Evolutionary conservation across 2,113 vertebrate genomes (phyloP).

Genomic region (Mastomys natalensis): DNA sequence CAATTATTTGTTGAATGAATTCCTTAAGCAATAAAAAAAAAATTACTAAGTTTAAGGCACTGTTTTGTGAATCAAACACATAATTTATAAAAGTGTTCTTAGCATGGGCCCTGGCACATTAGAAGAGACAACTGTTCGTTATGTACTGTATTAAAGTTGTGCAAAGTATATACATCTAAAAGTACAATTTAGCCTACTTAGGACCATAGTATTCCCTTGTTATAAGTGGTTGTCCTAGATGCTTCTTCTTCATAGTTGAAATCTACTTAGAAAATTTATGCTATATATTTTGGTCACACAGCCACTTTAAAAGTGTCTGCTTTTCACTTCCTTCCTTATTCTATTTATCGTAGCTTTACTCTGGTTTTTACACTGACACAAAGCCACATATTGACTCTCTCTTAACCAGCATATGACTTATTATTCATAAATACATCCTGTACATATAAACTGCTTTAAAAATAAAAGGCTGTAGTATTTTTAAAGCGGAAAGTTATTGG

Average conservation of each 20-base stretch:
- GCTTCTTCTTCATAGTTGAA: neutral
- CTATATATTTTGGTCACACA: neutral
- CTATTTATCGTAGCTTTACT: conserved; percentile 11
- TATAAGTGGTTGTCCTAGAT: neutral
- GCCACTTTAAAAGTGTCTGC: neutral
- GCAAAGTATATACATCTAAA: neutral
- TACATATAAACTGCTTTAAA: conserved; percentile 23
- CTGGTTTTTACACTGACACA: neutral
- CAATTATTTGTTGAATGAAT: neutral
- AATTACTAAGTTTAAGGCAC: neutral
- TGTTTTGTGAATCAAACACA: conserved; percentile 1
- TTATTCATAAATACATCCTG: neutral
- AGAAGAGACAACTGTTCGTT: neutral
- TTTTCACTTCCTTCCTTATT: conserved; percentile 24
- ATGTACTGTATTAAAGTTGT: neutral
- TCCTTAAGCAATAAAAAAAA: conserved; percentile 33
- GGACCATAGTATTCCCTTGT: neutral
- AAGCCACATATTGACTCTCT: neutral
- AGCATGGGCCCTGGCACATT: neutral
- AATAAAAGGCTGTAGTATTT: neutral
- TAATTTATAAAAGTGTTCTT: neutral
- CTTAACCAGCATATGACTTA: neutral
- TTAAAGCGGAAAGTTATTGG: conserved; percentile 42
- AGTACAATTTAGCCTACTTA: neutral
- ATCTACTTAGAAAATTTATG: neutral